phyloP scores from a whole-genome alignment of 2,888 invertebrate genomes.

The Steinernema hermaphroditum region DNA sequence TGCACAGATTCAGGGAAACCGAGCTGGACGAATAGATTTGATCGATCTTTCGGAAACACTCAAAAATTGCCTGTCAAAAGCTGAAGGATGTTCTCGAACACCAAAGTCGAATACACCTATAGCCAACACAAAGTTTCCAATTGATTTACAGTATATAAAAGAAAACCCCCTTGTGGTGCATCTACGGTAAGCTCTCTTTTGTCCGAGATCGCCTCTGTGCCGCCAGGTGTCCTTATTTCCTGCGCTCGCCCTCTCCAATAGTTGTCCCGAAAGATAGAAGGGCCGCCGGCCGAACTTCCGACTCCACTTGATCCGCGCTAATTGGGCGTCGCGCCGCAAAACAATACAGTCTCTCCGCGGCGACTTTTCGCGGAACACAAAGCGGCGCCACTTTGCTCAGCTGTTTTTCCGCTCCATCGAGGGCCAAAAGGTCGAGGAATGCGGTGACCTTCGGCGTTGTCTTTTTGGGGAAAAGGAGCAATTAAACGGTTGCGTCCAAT shows the following conservation, averaged over 20 bases:
- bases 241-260: not conserved
- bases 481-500: conserved; percentile 25
- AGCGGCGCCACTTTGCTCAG: conserved; percentile 25
- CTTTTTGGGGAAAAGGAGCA: conserved; percentile 1
- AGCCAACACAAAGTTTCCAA: not conserved
- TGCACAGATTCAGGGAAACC: no score
- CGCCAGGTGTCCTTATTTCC: conserved; percentile 3
- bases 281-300: conserved; percentile 18
- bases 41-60: no score
- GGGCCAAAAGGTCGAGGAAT: conserved; percentile 11
- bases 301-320: conserved; percentile 22
- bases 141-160: not conserved
- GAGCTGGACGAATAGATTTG: no score
- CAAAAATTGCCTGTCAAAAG: no score
- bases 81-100: no score
- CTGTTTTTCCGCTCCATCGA: conserved; percentile 23
- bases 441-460: conserved; percentile 14
- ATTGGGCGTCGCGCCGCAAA: conserved; percentile 4
- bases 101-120: no score
- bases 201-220: not conserved
- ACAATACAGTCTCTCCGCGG: not conserved
- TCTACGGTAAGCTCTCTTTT: not conserved
- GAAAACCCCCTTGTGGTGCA: not conserved
- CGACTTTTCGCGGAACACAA: conserved; percentile 24
- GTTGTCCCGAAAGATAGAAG: conserved; percentile 1